phyloP scores from a whole-genome alignment of 2,113 vertebrate genomes.

The Corythornis cristatus region DNA sequence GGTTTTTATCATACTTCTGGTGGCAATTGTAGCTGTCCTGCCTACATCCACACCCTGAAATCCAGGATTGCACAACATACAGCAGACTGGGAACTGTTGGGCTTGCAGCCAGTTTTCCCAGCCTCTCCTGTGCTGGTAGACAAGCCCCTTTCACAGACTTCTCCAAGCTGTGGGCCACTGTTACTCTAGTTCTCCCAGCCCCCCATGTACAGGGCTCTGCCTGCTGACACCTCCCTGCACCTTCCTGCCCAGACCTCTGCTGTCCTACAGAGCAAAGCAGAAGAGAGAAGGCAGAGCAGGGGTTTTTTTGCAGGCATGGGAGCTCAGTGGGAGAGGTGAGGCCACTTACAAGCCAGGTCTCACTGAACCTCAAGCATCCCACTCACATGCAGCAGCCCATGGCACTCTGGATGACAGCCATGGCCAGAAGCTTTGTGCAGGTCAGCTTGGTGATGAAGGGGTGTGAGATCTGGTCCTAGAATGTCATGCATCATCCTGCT shows the following conservation, averaged over 20 bases:
- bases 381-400: not conserved
- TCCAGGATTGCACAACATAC: not conserved
- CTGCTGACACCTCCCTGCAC: not conserved
- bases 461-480: not conserved
- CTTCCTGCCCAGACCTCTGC: not conserved
- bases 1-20: not conserved
- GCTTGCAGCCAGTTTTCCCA: not conserved
- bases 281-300: not conserved
- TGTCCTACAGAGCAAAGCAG: not conserved
- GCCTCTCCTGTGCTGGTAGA: not conserved
- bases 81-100: not conserved
- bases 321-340: not conserved
- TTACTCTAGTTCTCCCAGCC: not conserved
- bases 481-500: not conserved
- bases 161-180: not conserved
- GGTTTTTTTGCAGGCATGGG: not conserved
- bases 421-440: not conserved
- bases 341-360: not conserved
- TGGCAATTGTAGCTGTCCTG: not conserved
- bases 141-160: not conserved
- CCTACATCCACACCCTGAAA: not conserved
- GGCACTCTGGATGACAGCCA: not conserved
- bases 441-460: not conserved
- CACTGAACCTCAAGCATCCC: not conserved
- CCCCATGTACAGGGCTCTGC: fast-evolving